Base-by-base conservation (phyloP, 2,888 invertebrate genomes). In the Notodonta ziczac region DNA sequence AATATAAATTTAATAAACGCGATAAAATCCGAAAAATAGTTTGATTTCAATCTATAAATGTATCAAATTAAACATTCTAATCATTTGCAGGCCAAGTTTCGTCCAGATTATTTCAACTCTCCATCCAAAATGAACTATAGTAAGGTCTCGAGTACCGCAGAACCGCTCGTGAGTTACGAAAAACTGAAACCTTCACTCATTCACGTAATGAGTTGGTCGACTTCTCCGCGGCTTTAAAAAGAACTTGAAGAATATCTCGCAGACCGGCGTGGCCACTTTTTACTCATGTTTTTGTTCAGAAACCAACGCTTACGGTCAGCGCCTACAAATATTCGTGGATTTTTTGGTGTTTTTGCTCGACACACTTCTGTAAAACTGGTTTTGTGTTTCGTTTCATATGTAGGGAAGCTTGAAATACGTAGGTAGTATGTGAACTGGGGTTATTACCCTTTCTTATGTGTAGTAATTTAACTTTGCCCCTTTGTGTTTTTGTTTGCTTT, bases 131-230 rank as follows among this genome's bases (percentile, higher is more conserved):
- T 8, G 0, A 14, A 9, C 55, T 5, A 16, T 24, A 9, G 24
- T 40, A 16, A 46, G 14, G n/a, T 7, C 40, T 13, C 56, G 58
- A 59, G 54, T 51, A 67, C 51, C 75, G 74, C 69, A 70, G 53
- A 76, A 74, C 69, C 73, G 63, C 60, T 62, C 69, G 59, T 52
- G 67, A 76, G 74, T 79, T 78, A 69, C 73, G 66, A 78, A 83
- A 81, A 81, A 77, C 72, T 75, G 73, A 79, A 84, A 78, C 80
- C 81, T 81, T 75, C 76, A 74, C 78, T 84, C 83, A 83, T 78
- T 82, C 82, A 75, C 72, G 82, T 87, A 86, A 87, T 85, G 85
- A 87, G 86, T 81, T 80, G 80, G 80, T 80, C 74, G 83, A 85
- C 81, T 84, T 84, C 83, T 80, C 77, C 70, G 76, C 70, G 63